A percentile compares a stretch with the other conserved stretches of the same genome.
Conservation (phyloP, 2,797 vertebrate genomes). For the Vipera ursinii region DNA sequence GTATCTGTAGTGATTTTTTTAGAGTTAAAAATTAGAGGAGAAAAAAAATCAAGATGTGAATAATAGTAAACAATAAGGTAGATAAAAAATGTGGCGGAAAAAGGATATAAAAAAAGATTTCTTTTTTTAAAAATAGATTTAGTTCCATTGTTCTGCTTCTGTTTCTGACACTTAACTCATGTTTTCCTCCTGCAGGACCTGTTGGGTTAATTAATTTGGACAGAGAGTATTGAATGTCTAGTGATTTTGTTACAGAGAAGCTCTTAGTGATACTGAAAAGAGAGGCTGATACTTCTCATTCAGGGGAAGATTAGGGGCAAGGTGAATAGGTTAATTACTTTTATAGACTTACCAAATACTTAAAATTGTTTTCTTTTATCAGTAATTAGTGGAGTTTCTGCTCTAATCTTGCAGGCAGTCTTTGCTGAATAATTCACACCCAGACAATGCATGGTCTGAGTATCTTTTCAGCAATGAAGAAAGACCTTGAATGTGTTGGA, state of each 20-base stretch:
- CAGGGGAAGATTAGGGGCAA: background rate
- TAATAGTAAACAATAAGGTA: background rate
- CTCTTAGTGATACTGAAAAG: background rate
- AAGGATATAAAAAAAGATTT: background rate
- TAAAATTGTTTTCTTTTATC: background rate
- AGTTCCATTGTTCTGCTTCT: rapidly evolving
- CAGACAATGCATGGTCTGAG: constrained; percentile 8
- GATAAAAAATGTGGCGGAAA: background rate
- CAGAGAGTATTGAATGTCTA: background rate
- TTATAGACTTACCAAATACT: constrained; percentile 17
- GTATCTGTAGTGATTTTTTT: background rate
- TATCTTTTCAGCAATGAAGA: background rate
- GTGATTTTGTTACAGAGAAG: background rate
- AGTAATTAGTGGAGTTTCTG: constrained; percentile 24
- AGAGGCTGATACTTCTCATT: background rate
- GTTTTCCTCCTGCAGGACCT: background rate
- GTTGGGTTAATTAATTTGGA: background rate
- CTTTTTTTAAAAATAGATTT: background rate
- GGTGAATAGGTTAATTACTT: constrained; percentile 33
- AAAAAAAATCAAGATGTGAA: background rate
- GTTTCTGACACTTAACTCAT: rapidly evolving
- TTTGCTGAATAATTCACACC: constrained; percentile 43
- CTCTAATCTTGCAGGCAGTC: rapidly evolving
- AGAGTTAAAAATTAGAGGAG: background rate
- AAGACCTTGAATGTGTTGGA: background rate